Percentiles rank a stretch among this genome's conserved stretches.
Conservation (phyloP, 2,113 vertebrate genomes). For the Progne subis region DNA sequence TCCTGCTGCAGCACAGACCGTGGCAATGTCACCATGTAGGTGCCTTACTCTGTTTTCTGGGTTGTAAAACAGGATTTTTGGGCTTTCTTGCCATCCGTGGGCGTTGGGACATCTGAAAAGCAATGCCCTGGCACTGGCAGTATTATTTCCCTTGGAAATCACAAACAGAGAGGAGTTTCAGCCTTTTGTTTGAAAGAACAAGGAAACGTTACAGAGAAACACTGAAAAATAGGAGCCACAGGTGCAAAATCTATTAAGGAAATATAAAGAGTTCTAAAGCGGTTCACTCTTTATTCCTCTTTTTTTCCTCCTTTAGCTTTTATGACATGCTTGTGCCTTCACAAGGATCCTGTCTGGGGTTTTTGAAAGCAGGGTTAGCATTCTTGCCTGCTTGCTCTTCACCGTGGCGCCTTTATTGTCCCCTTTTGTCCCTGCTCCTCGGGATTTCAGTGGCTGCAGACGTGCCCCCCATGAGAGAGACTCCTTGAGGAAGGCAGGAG, state of each 20-base stretch:
- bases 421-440: not conserved
- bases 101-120: not conserved
- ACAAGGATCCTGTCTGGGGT: not conserved
- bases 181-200: slow-evolving; percentile 36
- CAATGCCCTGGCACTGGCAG: not conserved
- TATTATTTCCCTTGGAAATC: not conserved
- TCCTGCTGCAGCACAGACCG: not conserved
- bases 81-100: rapidly evolving
- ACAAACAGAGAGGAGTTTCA: not conserved
- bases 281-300: not conserved
- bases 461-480: not conserved
- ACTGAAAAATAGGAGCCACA: slow-evolving; percentile 1
- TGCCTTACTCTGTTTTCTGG: not conserved
- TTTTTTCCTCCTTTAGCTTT: not conserved
- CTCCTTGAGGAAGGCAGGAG: not conserved
- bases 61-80: not conserved
- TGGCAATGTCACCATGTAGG: rapidly evolving
- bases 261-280: not conserved
- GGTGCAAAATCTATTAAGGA: slow-evolving; percentile 34
- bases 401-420: not conserved
- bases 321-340: not conserved
- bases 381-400: not conserved
- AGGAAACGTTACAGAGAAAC: not conserved
- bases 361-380: not conserved
- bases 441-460: not conserved